Base-by-base conservation (phyloP, 2,888 invertebrate species). In the Polietes domitor region DNA sequence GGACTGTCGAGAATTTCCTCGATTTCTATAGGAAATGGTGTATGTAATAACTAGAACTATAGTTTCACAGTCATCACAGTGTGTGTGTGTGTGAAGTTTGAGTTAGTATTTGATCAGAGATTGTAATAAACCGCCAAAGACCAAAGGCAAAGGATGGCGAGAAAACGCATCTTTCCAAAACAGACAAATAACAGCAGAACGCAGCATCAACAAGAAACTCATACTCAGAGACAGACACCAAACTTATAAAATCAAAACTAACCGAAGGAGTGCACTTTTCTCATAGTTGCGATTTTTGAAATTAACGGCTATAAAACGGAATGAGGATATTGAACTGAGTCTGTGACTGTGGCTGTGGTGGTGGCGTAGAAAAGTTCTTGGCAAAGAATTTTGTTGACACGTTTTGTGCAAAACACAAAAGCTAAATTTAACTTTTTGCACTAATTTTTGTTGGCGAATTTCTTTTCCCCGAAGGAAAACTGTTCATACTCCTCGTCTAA, bases 271-370 rank as follows among this genome's bases (percentile, higher is more conserved):
- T 47, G n/a, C 26, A 15, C 28, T 28, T 26, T 24, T 24, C 26
- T 58, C 58, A 24, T 26, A 12, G 58, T 24, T 74, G 73, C 37
- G 37, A 37, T 37, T 10, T 37, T 37, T 37, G 43, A 80, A 83
- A 80, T 80, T 77, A 80, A 71, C 77, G 80, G 70, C 43, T 71
- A 77, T 77, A 73, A 53, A 80, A 50, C 28, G 73, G 73, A 76
- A 71, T 74, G 74, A 80, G 83, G 83, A 83, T 83, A 83, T 83
- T 83, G 83, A 83, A 83, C 83, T 83, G 37, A 37, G 1, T 65
- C 24, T 41, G 21, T 4, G 1, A 10, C 2, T 15, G 26, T 32
- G 68, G 7, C 47, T 21, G 70, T 6, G 47, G 47, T 70, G 37
- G 70, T 21, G 61, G 24, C 5, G 21, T 0, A 28, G 17, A 15